Conservation (phyloP, 2,113 vertebrate species). For the Otocyon megalotis region DNA sequence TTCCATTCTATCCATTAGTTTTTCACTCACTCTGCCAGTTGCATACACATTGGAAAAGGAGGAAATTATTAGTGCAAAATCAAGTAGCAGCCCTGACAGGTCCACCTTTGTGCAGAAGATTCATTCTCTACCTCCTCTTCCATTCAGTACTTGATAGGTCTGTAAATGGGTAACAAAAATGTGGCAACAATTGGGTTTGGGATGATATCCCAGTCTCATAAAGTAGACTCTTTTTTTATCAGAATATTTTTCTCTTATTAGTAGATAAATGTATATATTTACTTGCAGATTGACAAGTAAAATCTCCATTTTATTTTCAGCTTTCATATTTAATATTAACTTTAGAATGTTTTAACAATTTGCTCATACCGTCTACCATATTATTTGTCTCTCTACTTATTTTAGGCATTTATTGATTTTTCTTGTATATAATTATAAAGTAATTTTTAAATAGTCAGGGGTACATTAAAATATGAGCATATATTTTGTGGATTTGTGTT, state of each 20-base stretch:
- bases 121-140: not conserved
- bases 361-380: not conserved
- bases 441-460: not conserved
- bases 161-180: not conserved
- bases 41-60: not conserved
- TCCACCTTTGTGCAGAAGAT: not conserved
- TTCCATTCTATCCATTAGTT: not conserved
- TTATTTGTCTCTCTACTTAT: not conserved
- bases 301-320: not conserved
- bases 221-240: not conserved
- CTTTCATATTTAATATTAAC: not conserved
- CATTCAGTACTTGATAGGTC: not conserved
- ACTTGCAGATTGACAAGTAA: not conserved
- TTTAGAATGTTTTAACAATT: not conserved
- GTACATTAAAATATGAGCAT: not conserved
- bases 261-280: not conserved
- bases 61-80: not conserved
- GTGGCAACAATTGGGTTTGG: not conserved
- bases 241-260: not conserved
- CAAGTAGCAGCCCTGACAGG: not conserved
- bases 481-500: not conserved
- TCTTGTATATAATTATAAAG: not conserved
- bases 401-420: not conserved
- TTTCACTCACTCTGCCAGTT: not conserved
- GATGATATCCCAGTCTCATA: not conserved